Conservation (phyloP, 1,140 invertebrate genomes). For the Archegozetes longisetosus region DNA sequence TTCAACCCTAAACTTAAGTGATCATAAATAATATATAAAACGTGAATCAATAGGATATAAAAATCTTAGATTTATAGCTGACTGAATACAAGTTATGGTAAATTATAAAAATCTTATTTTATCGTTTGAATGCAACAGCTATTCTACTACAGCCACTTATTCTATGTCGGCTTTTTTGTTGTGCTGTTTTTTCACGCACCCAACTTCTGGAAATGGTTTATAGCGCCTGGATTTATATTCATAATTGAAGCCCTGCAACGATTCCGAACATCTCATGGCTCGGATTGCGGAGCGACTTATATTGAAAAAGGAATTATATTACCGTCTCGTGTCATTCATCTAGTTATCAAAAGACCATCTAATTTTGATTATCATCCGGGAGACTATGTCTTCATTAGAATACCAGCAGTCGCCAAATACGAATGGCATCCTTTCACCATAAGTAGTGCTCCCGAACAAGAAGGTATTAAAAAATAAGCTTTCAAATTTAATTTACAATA, state of each 20-base stretch:
- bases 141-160: conserved; percentile 85
- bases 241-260: conserved; percentile 54
- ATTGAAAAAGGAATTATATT: conserved; percentile 67
- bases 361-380: conserved; percentile 79
- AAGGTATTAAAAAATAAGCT: conserved; percentile 48
- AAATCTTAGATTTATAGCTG: no score
- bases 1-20: no score
- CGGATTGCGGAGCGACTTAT: conserved; percentile 36
- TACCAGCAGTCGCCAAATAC: conserved; percentile 74
- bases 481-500: conserved; percentile 20
- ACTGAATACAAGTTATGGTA: no score
- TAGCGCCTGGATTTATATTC: conserved; percentile 62
- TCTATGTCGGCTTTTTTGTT: conserved; percentile 78
- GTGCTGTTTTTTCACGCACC: conserved; percentile 70
- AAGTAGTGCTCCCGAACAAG: conserved; percentile 82
- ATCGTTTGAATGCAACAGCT: conserved; percentile 51
- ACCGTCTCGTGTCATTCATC: conserved; percentile 40
- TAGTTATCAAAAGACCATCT: conserved; percentile 58
- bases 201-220: conserved; percentile 91
- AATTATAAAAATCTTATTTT: no score
- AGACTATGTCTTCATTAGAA: conserved; percentile 85
- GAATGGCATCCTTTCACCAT: conserved; percentile 98
- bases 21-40: no score
- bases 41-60: no score
- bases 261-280: conserved; percentile 32